Evolutionary conservation across 2,888 invertebrate species (phyloP), one percentile per base, ranked within the genome.

Genomic region (Drosophila stalkeri): DNA sequence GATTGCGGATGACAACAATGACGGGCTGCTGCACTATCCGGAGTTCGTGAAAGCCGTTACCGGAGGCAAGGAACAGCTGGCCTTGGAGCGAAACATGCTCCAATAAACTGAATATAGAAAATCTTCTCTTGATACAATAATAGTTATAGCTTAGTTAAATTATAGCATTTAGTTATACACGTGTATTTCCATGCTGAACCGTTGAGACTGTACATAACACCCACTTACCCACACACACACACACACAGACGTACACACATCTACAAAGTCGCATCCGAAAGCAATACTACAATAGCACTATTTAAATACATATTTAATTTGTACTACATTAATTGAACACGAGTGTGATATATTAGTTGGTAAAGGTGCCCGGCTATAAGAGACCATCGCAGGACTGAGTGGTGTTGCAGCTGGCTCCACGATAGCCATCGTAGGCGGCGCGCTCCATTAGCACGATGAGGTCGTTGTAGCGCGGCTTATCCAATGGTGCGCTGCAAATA

Each of bases 1-100:
- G 65, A 96, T 96, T 73, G 98, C 98, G 86, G 98, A 99, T 92
- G 93, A 95, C 1, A 96, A 98, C 91, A 95, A 96, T 44, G 98
- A 98, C 90, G 98, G 98, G 0, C 97, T 95, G 91, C 93, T 98
- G 41, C 97, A 96, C 70, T 98, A 98, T 91, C 94, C 96, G 0
- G 98, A 99, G 92, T 97, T 96, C 90, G 94, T 94, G 2, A 92
- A 92, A 69, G 93, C 93, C 16, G 90, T 91, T 0, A 81, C 86
- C 20, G 86, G 87, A 0, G 73, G 69, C 80, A 69, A 77, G 69
- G 89, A 87, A 37, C 87, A 75, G 6, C 33, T 81, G 35, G 57
- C 55, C n/a, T 6, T 85, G 8, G 85, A 87, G 27, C 51, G 64
- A 0, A 86, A 86, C 46, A 73, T 73, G 43, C 56, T 86, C 27